Percentiles rank a stretch among this genome's conserved stretches.
phyloP scores from a whole-genome alignment of 2,888 invertebrate species.

The Lumbricus terrestris region DNA sequence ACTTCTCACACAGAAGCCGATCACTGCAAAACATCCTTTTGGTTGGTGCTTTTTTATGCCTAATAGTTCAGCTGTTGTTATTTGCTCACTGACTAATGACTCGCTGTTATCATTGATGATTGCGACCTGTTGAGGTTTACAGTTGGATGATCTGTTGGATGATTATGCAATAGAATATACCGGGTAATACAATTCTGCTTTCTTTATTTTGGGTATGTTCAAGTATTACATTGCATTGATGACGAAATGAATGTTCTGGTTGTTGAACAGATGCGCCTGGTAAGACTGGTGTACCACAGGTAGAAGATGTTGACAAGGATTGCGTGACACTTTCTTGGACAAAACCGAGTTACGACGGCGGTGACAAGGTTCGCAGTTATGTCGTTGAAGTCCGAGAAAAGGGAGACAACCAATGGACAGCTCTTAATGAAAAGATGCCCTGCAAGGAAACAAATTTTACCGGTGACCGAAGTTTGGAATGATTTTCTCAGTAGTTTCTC shows the following conservation, averaged over 20 bases:
- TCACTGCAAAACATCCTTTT: slow-evolving; percentile 94
- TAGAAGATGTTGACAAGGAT: slow-evolving; percentile 81
- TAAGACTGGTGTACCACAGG: slow-evolving; percentile 82
- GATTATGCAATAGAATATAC: no score
- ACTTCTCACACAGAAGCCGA: slow-evolving; percentile 79
- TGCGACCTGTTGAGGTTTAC: no score
- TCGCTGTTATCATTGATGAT: no score
- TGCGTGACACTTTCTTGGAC: slow-evolving; percentile 93
- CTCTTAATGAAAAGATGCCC: slow-evolving; percentile 70
- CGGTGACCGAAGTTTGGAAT: slow-evolving; percentile 17
- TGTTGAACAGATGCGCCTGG: slow-evolving; percentile 67
- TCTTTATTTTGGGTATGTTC: background rate
- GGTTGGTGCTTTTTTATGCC: slow-evolving; percentile 65
- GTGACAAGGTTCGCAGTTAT: slow-evolving; percentile 79
- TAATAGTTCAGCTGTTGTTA: no score
- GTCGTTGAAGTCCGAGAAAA: slow-evolving; percentile 71
- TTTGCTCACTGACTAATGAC: no score
- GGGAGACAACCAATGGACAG: slow-evolving; percentile 67
- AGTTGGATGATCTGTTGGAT: no score
- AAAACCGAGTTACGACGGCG: slow-evolving; percentile 84
- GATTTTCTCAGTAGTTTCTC: background rate
- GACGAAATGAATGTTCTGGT: no score
- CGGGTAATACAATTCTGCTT: no score
- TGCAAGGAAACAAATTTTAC: slow-evolving; percentile 77
- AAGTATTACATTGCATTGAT: background rate